A percentile compares a stretch with the other conserved stretches of the same genome.
phyloP scores from a whole-genome alignment of 2,113 vertebrate species.

The Coracopsis vasa region DNA sequence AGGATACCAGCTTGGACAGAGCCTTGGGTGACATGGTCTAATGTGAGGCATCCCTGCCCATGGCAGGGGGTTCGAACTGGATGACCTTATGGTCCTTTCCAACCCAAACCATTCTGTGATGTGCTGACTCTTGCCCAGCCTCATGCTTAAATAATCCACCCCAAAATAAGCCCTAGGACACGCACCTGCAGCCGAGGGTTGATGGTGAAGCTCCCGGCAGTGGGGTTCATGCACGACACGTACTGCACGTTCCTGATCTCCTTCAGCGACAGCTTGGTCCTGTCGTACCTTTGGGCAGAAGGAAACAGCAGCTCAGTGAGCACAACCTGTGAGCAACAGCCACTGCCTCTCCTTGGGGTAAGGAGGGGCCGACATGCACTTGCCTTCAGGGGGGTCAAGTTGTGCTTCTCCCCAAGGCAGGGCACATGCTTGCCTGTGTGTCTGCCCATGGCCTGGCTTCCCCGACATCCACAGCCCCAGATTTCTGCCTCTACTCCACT shows the following conservation, averaged over 20 bases:
- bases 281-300: constrained; percentile 85
- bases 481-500: background rate
- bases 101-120: background rate
- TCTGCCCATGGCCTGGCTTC: background rate
- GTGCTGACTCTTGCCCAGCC: background rate
- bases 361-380: fast-evolving
- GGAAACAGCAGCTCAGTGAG: background rate
- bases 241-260: constrained; percentile 92
- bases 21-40: background rate
- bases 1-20: background rate
- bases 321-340: background rate
- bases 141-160: background rate
- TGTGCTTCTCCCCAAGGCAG: background rate
- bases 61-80: background rate
- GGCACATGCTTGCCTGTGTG: background rate
- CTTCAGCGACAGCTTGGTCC: constrained; percentile 88
- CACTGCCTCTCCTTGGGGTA: background rate
- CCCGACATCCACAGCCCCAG: background rate
- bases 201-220: constrained; percentile 92
- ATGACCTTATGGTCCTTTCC: background rate
- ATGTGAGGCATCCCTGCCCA: background rate
- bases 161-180: background rate
- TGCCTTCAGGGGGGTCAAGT: background rate
- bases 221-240: constrained; percentile 97
- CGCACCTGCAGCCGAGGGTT: constrained; percentile 94